phyloP scores from a whole-genome alignment of 2,797 vertebrate genomes.

The Perodicticus potto region DNA sequence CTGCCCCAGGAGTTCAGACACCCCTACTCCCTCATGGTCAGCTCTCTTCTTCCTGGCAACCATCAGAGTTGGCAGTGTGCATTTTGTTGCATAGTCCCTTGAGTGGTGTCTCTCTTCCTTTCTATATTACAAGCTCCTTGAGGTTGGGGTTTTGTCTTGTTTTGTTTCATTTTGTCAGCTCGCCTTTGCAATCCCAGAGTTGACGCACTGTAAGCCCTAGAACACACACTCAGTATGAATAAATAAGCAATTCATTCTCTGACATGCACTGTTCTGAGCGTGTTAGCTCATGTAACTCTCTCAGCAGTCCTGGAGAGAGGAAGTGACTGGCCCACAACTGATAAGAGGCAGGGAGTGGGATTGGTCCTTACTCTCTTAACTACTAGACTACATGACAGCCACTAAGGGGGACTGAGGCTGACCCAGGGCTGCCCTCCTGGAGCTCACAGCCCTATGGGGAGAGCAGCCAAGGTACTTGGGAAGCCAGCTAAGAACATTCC shows the following conservation, averaged over 20 bases:
- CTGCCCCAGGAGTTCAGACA: neutral
- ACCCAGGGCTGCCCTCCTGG: fast-evolving
- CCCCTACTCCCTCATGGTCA: too few relatives aligned
- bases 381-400: neutral
- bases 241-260: neutral
- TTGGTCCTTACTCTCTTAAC: too few relatives aligned
- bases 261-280: neutral
- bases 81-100: neutral
- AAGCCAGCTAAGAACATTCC: neutral
- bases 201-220: fast-evolving
- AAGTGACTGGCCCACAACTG: neutral
- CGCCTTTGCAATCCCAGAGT: neutral
- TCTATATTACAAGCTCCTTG: neutral
- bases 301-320: neutral
- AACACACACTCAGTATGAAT: too few relatives aligned
- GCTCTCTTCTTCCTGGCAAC: neutral
- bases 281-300: fast-evolving
- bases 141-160: neutral
- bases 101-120: neutral
- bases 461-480: neutral
- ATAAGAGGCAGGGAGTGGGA: fast-evolving
- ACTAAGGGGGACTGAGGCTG: neutral
- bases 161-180: neutral
- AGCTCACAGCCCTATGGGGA: neutral
- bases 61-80: neutral